Percentiles rank a stretch among this genome's conserved stretches.
Conservation (phyloP, 1,140 invertebrate species). For the Brachionus paranguensis region DNA sequence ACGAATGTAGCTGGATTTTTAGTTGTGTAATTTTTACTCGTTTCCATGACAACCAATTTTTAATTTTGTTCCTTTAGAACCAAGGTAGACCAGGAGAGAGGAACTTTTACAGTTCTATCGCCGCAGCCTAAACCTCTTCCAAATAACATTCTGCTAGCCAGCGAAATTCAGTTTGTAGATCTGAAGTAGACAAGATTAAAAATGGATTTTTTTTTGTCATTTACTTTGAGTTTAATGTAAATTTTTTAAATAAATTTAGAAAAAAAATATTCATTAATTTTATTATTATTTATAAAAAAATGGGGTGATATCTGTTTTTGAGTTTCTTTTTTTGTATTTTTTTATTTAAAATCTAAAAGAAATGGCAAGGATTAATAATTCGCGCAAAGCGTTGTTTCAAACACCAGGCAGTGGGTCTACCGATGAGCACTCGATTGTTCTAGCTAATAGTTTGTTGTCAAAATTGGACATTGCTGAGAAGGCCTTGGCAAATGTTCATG, state of each 20-base stretch:
- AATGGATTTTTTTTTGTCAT: background rate
- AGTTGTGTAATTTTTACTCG: constrained; percentile 71
- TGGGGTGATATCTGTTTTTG: background rate
- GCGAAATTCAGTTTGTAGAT: constrained; percentile 50
- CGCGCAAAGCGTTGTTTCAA: constrained; percentile 27
- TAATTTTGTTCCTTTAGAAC: constrained; percentile 62
- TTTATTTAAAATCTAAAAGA: background rate
- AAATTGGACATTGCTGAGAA: constrained; percentile 40
- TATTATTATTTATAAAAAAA: background rate
- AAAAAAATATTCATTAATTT: background rate
- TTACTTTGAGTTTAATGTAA: background rate
- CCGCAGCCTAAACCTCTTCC: constrained; percentile 84
- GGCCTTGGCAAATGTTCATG: constrained; percentile 34
- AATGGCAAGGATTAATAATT: constrained; percentile 37
- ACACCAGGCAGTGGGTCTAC: background rate
- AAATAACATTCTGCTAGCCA: constrained; percentile 57
- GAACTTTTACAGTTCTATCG: constrained; percentile 78
- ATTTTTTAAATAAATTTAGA: background rate
- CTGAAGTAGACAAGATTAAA: constrained; percentile 41
- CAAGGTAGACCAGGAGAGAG: constrained; percentile 77
- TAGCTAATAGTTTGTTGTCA: background rate
- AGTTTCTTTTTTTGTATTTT: background rate
- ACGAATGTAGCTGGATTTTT: constrained; percentile 85
- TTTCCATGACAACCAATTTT: background rate
- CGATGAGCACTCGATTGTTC: background rate